Evolutionary conservation across 2,888 invertebrate genomes (phyloP), one percentile per base, ranked within the genome.

Genomic region (Phaonia tiefii): DNA sequence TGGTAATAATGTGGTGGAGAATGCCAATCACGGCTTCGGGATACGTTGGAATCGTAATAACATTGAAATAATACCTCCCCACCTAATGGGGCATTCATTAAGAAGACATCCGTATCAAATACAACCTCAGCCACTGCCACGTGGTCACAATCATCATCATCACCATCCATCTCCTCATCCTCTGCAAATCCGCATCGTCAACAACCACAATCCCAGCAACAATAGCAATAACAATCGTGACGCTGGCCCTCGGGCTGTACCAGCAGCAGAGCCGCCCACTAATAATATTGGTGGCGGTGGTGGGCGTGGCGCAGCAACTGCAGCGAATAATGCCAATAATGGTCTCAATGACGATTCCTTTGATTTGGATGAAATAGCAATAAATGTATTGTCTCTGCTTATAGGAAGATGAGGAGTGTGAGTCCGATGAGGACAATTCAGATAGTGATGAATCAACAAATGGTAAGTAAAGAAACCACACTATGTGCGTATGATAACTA

Each of bases 321-420:
- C 60, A 77, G 82, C 66, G 67, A 70, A 72, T 82, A 56, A 77
- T 73, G 70, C 80, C 63, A 80, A 82, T 79, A 78, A 80, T 75
- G 75, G 72, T 81, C 83, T 81, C 83, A 76, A 58, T 63, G 84
- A 83, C 75, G 82, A 84, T 77, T 82, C 79, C 73, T 80, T 78
- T 75, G 82, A 77, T 75, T 84, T 84, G 65, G 78, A 82, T 79
- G 83, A 82, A 73, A 80, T 84, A 66, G 74, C 84, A 81, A 83
- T 77, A 85, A 88, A 87, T 86, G 84, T 84, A 75, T 82, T 84
- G 84, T 89, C 86, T 87, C 85, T 87, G 86, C 85, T 89, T 91
- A 84, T 89, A 92, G 88, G 93, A 94, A 85, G 94, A 94, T 84
- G 93, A 94, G 70, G 93, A 93, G 89, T 92, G 87, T 92, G 93